phyloP scores from a whole-genome alignment of 2,888 invertebrate species.

The Drosophila infuscata region DNA sequence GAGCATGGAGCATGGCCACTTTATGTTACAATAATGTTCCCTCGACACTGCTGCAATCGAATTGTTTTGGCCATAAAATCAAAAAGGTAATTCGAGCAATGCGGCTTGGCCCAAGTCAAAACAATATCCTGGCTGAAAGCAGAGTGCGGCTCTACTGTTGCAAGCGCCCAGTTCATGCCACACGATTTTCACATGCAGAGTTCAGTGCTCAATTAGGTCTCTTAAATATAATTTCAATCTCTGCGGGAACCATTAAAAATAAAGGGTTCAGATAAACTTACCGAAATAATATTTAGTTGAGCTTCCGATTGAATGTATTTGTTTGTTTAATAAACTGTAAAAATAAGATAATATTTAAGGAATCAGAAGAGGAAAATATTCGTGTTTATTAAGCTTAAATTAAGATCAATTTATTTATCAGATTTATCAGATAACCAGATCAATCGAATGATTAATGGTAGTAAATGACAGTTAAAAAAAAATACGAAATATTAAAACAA shows the following conservation, averaged over 20 bases:
- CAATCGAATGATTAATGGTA: rapidly evolving
- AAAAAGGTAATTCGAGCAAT: constrained; percentile 75
- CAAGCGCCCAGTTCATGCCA: neutral
- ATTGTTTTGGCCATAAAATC: constrained; percentile 82
- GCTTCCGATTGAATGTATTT: constrained; percentile 1
- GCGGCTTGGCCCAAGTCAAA: constrained; percentile 18
- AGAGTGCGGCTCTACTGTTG: neutral
- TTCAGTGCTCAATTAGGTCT: neutral
- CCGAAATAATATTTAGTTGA: constrained; percentile 16
- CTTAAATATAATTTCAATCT: neutral
- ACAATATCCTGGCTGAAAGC: constrained; percentile 11
- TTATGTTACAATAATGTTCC: constrained; percentile 83
- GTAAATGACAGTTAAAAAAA: rapidly evolving
- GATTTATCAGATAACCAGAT: neutral
- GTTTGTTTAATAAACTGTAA: constrained; percentile 13
- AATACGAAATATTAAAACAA: neutral
- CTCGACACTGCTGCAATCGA: constrained; percentile 76
- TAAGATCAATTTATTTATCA: neutral
- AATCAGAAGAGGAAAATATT: neutral
- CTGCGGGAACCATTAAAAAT: neutral
- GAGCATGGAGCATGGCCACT: constrained; percentile 58
- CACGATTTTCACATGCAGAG: constrained; percentile 12
- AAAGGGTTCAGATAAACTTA: constrained; percentile 11
- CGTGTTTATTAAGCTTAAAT: neutral
- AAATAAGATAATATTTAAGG: neutral